Evolutionary conservation across 2,113 vertebrate genomes (phyloP), one percentile per base, ranked within the genome.

Genomic region (human (Homo sapiens)): DNA sequence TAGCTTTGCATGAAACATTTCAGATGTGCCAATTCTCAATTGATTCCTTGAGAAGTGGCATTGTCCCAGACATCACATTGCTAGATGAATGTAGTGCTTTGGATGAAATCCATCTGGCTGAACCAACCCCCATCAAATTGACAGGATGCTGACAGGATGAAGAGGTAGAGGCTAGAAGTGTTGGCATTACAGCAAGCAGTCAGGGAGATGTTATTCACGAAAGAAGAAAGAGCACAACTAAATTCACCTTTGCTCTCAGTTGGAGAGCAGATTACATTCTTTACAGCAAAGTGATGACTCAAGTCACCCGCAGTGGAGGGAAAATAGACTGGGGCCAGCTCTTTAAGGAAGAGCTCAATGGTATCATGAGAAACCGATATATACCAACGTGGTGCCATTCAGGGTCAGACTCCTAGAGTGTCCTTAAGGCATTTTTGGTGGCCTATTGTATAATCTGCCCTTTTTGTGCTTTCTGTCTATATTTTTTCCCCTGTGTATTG

Each of bases 261-360:
- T 94, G 97, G 98, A 96, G 95, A 96, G 90, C 92, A 96, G 97
- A 97, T 97, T 97, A 70, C 84, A 96, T 98, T 97, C 97, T 97
- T 97, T 50, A 76, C 79, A 96, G 80, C 84, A 78, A 83, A 66
- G 94, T 12, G 84, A 96, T 73, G 95, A 79, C 95, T 90, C 76
- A 13, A 66, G 61, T 80, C 96, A 85, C 98, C 97, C 1, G 66
- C 94, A 1, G 96, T 8, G 90, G 92, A 73, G 90, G 70, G 76
- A 96, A 96, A 96, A 97, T 96, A 90, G 97, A 85, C 93, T 55
- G n/a, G 32, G 86, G 90, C n/a, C 27, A 57, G 87, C 72, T 93
- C 95, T 96, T 96, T 80, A 88, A 90, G 91, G 50, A 90, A 57
- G 64, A 87, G 20, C 92, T 95, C 95, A 30, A 11, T 70, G 55